Conservation (phyloP, 2,888 invertebrate species). For the Sminthurinus aureus region DNA sequence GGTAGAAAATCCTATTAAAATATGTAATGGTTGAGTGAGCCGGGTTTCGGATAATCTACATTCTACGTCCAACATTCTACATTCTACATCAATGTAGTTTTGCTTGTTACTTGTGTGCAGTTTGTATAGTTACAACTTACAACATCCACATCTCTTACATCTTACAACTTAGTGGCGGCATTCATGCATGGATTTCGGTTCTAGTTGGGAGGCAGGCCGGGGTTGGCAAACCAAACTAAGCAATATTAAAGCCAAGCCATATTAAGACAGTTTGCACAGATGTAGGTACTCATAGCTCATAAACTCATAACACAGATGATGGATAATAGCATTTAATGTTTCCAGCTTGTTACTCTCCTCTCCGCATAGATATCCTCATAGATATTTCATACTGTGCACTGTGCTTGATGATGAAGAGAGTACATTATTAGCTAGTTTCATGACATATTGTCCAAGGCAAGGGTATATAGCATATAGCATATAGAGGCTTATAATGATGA, state of each 20-base stretch:
- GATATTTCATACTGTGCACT: not conserved
- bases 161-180: no score
- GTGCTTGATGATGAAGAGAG: not conserved
- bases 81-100: not conserved
- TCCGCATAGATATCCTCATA: no score
- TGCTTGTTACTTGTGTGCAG: not conserved
- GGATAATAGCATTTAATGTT: no score
- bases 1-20: constrained; percentile 40
- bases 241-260: no score
- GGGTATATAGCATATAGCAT: not conserved
- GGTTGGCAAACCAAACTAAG: not conserved
- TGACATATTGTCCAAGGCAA: not conserved
- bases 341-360: no score
- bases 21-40: constrained; percentile 12
- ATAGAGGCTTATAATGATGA: not conserved
- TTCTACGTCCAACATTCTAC: not conserved
- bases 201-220: not conserved
- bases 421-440: not conserved
- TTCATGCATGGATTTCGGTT: no score
- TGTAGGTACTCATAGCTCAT: no score
- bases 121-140: not conserved
- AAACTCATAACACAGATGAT: no score
- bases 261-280: no score
- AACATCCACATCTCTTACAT: not conserved
- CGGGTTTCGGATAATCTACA: not conserved